Conservation (phyloP, 1,140 invertebrate genomes). For the Ostrea denselamellosa region DNA sequence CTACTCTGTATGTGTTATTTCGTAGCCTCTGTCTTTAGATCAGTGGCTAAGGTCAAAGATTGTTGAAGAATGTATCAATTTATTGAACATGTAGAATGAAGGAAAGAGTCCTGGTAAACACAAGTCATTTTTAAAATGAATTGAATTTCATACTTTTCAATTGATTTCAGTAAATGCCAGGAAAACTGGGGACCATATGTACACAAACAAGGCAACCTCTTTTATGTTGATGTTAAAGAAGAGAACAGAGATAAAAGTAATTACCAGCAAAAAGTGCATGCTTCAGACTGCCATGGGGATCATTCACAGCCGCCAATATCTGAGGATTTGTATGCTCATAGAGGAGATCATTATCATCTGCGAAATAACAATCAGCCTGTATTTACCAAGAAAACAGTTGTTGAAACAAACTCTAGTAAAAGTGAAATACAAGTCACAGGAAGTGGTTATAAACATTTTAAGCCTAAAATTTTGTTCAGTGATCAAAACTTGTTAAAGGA, state of each 20-base stretch:
- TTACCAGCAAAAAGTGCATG: neutral
- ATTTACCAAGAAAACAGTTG: neutral
- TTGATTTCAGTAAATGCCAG: slow-evolving; percentile 50
- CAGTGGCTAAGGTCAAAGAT: no score
- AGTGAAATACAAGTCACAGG: slow-evolving; percentile 44
- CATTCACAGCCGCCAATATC: neutral
- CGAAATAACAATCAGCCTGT: neutral
- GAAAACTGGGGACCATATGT: slow-evolving; percentile 61
- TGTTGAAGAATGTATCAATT: neutral
- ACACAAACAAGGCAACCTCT: slow-evolving; percentile 62
- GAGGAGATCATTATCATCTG: neutral
- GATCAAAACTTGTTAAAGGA: slow-evolving; percentile 47
- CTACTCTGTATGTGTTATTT: no score
- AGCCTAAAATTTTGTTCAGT: slow-evolving; percentile 45
- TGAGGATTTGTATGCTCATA: neutral
- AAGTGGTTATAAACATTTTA: slow-evolving; percentile 44
- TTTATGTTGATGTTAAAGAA: slow-evolving; percentile 63
- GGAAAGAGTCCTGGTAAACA: neutral
- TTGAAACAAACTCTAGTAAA: slow-evolving; percentile 39
- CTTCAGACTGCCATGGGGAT: neutral
- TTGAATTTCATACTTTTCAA: neutral
- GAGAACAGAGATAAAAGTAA: neutral
- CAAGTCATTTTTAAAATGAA: neutral
- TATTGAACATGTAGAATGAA: neutral
- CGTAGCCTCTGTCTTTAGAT: no score